A percentile compares a stretch with the other conserved stretches of the same genome.
Evolutionary conservation across 1,140 invertebrate species (phyloP).

Genomic region (Drosophila subobscura): DNA sequence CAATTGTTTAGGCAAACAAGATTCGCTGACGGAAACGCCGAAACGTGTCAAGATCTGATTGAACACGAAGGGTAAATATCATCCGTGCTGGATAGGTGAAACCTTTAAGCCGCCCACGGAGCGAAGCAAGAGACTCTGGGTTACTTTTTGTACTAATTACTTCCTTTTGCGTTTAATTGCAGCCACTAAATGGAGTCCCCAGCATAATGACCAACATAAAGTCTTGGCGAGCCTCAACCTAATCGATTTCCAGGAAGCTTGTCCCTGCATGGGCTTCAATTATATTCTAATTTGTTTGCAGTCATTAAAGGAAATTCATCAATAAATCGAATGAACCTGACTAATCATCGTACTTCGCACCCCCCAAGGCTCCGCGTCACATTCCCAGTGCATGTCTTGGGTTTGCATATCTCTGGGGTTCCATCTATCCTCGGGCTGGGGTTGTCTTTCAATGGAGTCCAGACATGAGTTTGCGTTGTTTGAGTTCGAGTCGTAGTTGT

Average conservation of each 20-base stretch:
- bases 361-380: slow-evolving; percentile 11
- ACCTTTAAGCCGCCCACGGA: neutral
- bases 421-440: slow-evolving; percentile 25
- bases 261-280: slow-evolving; percentile 32
- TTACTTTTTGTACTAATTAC: slow-evolving; percentile 13
- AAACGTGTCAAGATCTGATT: slow-evolving; percentile 43
- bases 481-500: neutral
- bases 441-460: slow-evolving; percentile 1
- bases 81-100: neutral
- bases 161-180: slow-evolving; percentile 33
- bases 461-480: slow-evolving; percentile 9
- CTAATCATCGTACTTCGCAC: slow-evolving; percentile 32
- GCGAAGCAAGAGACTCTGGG: neutral
- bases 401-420: slow-evolving; percentile 18
- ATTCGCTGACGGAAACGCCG: slow-evolving; percentile 15
- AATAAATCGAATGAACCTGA: slow-evolving; percentile 44
- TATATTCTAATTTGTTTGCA: slow-evolving; percentile 74
- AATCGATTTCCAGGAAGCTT: slow-evolving; percentile 38
- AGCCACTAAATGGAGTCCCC: slow-evolving; percentile 12
- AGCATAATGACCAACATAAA: slow-evolving; percentile 53
- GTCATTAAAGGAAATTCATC: slow-evolving; percentile 32
- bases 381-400: neutral
- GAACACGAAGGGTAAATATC: slow-evolving; percentile 3
- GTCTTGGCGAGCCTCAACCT: slow-evolving; percentile 11
- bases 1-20: slow-evolving; percentile 43